These are phyloP conservation scores for Clunio marinus DNA, from an alignment of 2,888 invertebrate genomes.

Conservation along the genomic window DNA sequence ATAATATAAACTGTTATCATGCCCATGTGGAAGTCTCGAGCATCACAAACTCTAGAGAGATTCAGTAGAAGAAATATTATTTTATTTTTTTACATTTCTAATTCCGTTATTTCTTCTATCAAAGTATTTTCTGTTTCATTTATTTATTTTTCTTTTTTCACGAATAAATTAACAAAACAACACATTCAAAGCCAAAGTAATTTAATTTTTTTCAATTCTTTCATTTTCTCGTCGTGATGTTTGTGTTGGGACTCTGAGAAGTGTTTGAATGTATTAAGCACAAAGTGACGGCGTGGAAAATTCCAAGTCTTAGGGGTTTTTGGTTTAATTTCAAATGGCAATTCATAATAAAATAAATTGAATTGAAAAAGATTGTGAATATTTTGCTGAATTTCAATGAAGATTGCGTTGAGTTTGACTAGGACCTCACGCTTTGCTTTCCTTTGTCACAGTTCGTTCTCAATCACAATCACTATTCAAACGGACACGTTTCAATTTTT, in stretches of 20 bases:
- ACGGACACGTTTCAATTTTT: constrained; percentile 15
- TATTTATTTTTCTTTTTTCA: constrained; percentile 31
- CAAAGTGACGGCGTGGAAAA: constrained; percentile 24
- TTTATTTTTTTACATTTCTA: constrained; percentile 28
- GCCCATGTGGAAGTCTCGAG: background rate
- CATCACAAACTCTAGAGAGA: background rate
- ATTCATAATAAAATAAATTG: too few relatives aligned
- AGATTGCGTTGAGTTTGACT: too few relatives aligned
- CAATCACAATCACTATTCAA: constrained; percentile 14
- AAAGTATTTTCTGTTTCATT: constrained; percentile 37
- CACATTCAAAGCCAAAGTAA: constrained; percentile 22
- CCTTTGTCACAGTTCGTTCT: background rate
- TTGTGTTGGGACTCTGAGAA: constrained; percentile 8
- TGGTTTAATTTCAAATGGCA: too few relatives aligned
- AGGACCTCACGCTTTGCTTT: constrained; percentile 19
- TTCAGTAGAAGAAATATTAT: constrained; percentile 17
- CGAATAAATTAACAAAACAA: constrained; percentile 33
- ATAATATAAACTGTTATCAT: background rate
- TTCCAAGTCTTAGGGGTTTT: background rate
- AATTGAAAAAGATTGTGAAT: too few relatives aligned
- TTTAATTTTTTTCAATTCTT: constrained; percentile 26
- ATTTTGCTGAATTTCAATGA: too few relatives aligned
- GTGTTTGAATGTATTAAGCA: background rate
- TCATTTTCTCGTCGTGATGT: constrained; percentile 12
- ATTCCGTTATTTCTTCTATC: constrained; percentile 37